Conservation (phyloP, 2,888 invertebrate species). For the Scaptodrosophila latifasciaeformis region DNA sequence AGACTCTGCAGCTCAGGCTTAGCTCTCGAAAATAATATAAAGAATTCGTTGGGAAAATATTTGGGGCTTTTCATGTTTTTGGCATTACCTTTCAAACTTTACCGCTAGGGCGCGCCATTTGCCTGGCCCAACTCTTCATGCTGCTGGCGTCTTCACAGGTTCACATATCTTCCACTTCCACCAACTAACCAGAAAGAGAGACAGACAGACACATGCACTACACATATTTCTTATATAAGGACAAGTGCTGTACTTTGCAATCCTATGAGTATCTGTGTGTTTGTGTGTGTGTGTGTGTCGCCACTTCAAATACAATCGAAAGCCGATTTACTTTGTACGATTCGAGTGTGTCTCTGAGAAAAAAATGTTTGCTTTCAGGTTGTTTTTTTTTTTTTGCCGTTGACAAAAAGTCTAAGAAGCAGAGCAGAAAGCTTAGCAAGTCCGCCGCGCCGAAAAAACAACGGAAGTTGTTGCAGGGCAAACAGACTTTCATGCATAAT, state of each 20-base stretch:
- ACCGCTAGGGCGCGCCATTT: conserved; percentile 1
- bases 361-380: conserved; percentile 57
- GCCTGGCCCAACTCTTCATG: conserved; percentile 15
- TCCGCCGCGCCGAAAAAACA: conserved; percentile 40
- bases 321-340: conserved; percentile 63
- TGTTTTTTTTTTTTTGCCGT: too few species aligned
- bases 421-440: conserved; percentile 29
- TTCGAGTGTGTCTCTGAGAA: conserved; percentile 52
- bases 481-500: conserved; percentile 38
- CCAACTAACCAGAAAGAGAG: not conserved
- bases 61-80: too few species aligned
- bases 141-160: too few species aligned
- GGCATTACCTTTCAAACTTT: not conserved
- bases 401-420: conserved; percentile 25
- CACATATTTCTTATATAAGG: conserved; percentile 12
- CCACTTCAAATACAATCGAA: conserved; percentile 59
- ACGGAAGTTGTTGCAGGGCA: conserved; percentile 46
- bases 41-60: too few species aligned
- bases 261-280: conserved; percentile 1
- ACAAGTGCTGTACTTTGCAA: conserved; percentile 20
- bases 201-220: not conserved
- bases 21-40: too few species aligned
- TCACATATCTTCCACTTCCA: not conserved
- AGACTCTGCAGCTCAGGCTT: too few species aligned
- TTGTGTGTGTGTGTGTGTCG: not conserved